phyloP scores from a whole-genome alignment of 2,888 invertebrate species.

The Lucinisca nassula region DNA sequence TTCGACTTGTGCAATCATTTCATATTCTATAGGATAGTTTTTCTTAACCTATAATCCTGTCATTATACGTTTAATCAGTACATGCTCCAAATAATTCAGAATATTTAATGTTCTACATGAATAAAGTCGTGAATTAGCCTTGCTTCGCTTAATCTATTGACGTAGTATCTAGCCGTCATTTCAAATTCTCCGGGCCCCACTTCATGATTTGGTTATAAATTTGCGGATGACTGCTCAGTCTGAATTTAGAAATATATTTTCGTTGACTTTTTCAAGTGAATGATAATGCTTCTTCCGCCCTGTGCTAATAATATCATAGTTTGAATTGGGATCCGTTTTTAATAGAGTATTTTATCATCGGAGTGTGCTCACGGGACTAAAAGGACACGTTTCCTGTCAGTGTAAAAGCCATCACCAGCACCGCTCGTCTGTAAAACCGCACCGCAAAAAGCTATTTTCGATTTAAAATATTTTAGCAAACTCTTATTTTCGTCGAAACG shows the following conservation, averaged over 20 bases:
- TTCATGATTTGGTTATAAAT: constrained; percentile 3
- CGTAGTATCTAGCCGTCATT: background rate
- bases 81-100: constrained; percentile 11
- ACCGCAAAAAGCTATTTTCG: no score
- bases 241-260: constrained; percentile 7
- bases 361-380: background rate
- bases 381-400: background rate
- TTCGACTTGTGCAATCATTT: background rate
- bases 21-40: background rate
- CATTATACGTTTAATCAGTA: background rate
- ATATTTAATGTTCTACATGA: constrained; percentile 12
- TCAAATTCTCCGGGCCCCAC: background rate
- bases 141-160: background rate
- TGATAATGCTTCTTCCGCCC: constrained; percentile 8
- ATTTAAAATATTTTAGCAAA: no score
- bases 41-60: background rate
- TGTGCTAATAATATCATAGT: background rate
- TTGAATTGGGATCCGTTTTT: constrained; percentile 4
- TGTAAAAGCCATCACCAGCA: background rate
- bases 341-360: background rate
- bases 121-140: background rate
- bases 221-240: background rate
- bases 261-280: constrained; percentile 11
- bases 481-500: no score
- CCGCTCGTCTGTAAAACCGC: background rate